phyloP scores from a whole-genome alignment of 2,113 vertebrate species.

The Sapayoa aenigma region DNA sequence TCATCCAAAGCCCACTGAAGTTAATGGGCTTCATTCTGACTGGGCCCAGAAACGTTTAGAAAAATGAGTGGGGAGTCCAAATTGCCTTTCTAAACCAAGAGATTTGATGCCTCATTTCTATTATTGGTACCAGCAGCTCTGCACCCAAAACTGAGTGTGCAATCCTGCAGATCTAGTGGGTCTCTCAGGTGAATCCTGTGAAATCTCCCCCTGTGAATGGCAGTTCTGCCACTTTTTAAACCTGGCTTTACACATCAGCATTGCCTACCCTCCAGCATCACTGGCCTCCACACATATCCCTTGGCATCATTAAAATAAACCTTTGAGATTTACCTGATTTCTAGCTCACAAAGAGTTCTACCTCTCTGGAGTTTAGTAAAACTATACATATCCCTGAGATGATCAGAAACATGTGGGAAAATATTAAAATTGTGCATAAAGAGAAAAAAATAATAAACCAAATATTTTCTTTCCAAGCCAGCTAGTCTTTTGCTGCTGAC shows the following conservation, averaged over 20 bases:
- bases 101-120: background rate
- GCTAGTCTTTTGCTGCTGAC: background rate
- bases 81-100: background rate
- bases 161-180: background rate
- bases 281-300: background rate
- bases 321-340: background rate
- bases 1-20: constrained; percentile 33
- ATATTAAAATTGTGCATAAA: constrained; percentile 7
- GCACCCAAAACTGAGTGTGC: background rate
- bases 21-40: background rate
- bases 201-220: background rate
- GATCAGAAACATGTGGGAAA: constrained; percentile 52
- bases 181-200: background rate
- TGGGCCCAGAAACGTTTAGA: background rate
- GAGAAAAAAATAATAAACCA: background rate
- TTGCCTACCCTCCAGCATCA: background rate
- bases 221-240: background rate
- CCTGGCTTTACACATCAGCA: background rate
- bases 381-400: background rate
- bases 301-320: background rate
- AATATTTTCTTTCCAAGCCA: background rate
- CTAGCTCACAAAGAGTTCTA: background rate
- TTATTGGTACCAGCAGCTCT: background rate
- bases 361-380: constrained; percentile 7
- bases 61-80: background rate